Percentiles rank a stretch among this genome's conserved stretches.
phyloP scores from a whole-genome alignment of 1,140 invertebrate species.

The Adelges cooleyi region DNA sequence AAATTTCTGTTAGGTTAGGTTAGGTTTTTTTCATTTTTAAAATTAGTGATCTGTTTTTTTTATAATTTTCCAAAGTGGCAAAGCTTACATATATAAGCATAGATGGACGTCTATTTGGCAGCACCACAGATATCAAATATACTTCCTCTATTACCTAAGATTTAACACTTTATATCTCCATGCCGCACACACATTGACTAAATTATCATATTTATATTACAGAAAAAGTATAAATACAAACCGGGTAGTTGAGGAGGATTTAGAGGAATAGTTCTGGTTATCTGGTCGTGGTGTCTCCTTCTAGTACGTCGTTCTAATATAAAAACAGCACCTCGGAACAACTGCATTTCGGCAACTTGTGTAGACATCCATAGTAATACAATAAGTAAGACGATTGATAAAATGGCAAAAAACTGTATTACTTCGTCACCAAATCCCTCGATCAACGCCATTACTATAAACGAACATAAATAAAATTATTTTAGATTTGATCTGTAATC shows the following conservation, averaged over 20 bases:
- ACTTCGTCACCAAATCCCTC: slow-evolving; percentile 76
- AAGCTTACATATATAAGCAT: too few species aligned
- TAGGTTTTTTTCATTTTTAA: too few species aligned
- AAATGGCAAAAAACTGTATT: slow-evolving; percentile 52
- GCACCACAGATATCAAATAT: too few species aligned
- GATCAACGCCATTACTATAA: slow-evolving; percentile 49
- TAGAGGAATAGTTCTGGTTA: not conserved
- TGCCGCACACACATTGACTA: not conserved
- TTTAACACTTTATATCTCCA: not conserved
- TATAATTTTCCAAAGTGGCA: too few species aligned
- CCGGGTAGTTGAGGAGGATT: not conserved
- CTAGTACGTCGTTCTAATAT: slow-evolving; percentile 28
- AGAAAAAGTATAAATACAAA: slow-evolving; percentile 8
- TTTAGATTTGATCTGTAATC: too few species aligned
- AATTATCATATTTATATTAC: not conserved
- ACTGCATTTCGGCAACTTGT: slow-evolving; percentile 24
- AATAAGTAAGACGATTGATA: slow-evolving; percentile 43
- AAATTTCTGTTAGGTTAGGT: too few species aligned
- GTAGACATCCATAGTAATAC: slow-evolving; percentile 29
- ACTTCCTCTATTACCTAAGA: not conserved
- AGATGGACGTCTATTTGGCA: too few species aligned
- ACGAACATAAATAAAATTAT: too few species aligned
- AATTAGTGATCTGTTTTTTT: too few species aligned
- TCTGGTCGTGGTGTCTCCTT: slow-evolving; percentile 9
- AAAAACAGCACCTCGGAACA: slow-evolving; percentile 26